Evolutionary conservation across 2,113 vertebrate genomes (phyloP).

Genomic region (Laticauda colubrina): DNA sequence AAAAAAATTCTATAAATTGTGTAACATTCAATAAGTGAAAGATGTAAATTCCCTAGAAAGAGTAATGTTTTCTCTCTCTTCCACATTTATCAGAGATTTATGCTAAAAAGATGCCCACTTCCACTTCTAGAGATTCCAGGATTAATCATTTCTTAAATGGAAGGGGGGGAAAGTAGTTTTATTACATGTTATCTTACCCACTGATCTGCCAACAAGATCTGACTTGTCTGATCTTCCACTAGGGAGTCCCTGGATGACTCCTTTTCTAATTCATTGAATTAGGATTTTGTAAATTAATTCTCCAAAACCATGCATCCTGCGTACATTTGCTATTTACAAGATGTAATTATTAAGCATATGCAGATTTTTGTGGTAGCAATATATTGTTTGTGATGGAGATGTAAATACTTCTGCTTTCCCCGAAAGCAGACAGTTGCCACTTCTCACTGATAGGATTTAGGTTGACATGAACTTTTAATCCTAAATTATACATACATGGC

Average conservation of each 20-base stretch:
- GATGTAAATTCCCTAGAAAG: background rate
- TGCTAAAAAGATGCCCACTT: background rate
- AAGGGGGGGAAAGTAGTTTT: background rate
- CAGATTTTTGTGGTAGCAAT: background rate
- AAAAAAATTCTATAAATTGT: background rate
- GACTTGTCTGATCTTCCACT: background rate
- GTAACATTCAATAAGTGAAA: background rate
- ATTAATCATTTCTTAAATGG: background rate
- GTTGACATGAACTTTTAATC: background rate
- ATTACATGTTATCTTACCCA: background rate
- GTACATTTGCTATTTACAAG: background rate
- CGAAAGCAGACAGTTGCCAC: background rate
- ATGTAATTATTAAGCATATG: background rate
- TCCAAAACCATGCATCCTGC: background rate
- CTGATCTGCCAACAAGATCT: background rate
- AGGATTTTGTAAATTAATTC: background rate
- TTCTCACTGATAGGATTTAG: background rate
- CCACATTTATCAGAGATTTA: background rate
- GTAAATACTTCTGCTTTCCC: background rate
- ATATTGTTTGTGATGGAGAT: background rate
- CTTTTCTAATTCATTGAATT: background rate
- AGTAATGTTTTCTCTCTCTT: background rate
- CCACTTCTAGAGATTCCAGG: background rate
- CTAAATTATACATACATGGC: background rate
- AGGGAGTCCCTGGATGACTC: background rate